Evolutionary conservation across 2,113 vertebrate species (phyloP).

Genomic region (Anser cygnoides): DNA sequence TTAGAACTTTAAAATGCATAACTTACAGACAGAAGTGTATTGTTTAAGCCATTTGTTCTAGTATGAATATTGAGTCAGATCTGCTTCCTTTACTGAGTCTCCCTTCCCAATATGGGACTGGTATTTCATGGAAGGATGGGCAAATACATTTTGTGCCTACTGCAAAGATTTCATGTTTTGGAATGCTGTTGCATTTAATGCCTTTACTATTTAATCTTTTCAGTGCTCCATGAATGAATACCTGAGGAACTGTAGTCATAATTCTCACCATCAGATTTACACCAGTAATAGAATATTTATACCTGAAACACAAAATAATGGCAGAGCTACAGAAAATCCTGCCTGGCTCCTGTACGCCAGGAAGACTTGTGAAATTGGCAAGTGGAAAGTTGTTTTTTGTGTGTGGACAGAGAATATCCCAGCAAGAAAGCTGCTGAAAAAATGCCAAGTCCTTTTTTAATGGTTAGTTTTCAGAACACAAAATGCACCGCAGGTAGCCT

Average conservation of each 20-base stretch:
- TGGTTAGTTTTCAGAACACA: background rate
- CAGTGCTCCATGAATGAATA: background rate
- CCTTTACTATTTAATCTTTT: background rate
- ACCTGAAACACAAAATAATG: background rate
- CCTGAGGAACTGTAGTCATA: background rate
- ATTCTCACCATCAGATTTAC: background rate
- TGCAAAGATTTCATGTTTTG: background rate
- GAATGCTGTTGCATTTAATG: conserved; percentile 15
- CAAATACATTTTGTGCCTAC: background rate
- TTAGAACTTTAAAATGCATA: background rate
- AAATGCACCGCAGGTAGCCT: background rate
- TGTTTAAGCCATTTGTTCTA: background rate
- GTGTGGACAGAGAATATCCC: background rate
- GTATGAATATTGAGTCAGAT: background rate
- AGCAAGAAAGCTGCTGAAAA: background rate
- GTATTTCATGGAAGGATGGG: background rate
- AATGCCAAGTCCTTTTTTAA: background rate
- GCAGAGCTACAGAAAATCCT: background rate
- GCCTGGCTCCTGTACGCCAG: background rate
- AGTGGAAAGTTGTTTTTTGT: background rate
- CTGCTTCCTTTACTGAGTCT: background rate
- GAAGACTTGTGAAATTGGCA: background rate
- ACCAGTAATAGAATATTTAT: background rate
- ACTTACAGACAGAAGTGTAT: background rate
- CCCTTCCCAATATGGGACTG: background rate